Evolutionary conservation across 2,113 vertebrate genomes (phyloP).

Genomic region (Trochalopteron elliotii): DNA sequence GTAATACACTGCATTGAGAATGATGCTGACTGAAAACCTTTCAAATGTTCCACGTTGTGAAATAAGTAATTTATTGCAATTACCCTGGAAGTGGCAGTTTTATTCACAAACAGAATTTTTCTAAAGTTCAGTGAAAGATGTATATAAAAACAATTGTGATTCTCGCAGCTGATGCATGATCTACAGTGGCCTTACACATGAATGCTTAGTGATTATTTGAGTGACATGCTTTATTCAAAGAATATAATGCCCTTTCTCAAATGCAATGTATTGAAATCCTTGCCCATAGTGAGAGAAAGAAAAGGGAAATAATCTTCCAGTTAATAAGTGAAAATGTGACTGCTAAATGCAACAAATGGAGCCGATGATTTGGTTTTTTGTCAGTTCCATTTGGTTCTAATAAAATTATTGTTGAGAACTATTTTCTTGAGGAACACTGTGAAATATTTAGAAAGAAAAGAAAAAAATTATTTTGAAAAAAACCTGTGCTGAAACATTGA

Average conservation of each 20-base stretch:
- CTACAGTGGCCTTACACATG: not conserved
- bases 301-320: not conserved
- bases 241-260: not conserved
- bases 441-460: not conserved
- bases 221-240: not conserved
- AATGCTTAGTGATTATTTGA: not conserved
- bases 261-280: not conserved
- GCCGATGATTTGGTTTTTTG: not conserved
- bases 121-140: not conserved
- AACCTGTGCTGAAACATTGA: not conserved
- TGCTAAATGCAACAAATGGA: not conserved
- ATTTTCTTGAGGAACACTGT: not conserved
- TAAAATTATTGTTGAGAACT: not conserved
- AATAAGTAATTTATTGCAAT: not conserved
- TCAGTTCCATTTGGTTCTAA: not conserved
- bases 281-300: not conserved
- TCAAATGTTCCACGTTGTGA: not conserved
- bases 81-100: not conserved
- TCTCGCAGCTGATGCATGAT: not conserved
- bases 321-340: not conserved
- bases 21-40: not conserved
- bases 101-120: not conserved
- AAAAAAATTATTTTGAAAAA: not conserved
- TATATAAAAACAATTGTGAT: not conserved
- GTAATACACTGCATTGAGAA: not conserved